These are phyloP conservation scores for Neelides folsomi DNA, from an alignment of 2,888 invertebrate genomes.

Conservation along the genomic window DNA sequence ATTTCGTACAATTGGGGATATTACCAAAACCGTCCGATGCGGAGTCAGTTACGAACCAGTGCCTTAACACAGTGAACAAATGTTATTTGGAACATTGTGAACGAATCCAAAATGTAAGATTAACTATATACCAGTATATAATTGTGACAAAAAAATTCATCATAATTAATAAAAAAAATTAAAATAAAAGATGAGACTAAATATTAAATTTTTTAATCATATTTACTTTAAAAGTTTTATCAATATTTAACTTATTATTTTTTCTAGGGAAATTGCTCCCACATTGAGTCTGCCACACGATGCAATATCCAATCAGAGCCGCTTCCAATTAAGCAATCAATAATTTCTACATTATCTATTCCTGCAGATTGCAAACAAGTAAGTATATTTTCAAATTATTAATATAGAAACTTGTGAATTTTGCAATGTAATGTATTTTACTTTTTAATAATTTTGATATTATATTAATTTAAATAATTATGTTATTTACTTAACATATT, in stretches of 20 bases:
- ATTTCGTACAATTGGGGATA: slow-evolving; percentile 50
- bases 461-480: too few relatives aligned
- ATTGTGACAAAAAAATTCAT: too few relatives aligned
- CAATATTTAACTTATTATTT: too few relatives aligned
- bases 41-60: too few relatives aligned
- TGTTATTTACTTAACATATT: too few relatives aligned
- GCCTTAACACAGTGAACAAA: slow-evolving; percentile 31
- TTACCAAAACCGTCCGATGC: not conserved
- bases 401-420: too few relatives aligned
- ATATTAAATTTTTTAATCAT: too few relatives aligned
- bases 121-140: not conserved
- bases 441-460: too few relatives aligned
- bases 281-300: slow-evolving; percentile 51
- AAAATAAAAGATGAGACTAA: not conserved
- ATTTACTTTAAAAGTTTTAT: too few relatives aligned
- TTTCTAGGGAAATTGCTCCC: slow-evolving; percentile 44
- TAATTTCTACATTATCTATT: slow-evolving; percentile 47
- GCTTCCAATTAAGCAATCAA: slow-evolving; percentile 48
- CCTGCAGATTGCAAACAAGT: slow-evolving; percentile 46
- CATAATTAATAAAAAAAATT: too few relatives aligned
- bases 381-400: slow-evolving; percentile 1
- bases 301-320: slow-evolving; percentile 50
- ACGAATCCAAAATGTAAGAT: slow-evolving; percentile 21
- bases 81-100: slow-evolving; percentile 39
- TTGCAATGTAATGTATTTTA: too few relatives aligned